phyloP scores from a whole-genome alignment of 2,797 vertebrate genomes.

The Poecilia velifera region DNA sequence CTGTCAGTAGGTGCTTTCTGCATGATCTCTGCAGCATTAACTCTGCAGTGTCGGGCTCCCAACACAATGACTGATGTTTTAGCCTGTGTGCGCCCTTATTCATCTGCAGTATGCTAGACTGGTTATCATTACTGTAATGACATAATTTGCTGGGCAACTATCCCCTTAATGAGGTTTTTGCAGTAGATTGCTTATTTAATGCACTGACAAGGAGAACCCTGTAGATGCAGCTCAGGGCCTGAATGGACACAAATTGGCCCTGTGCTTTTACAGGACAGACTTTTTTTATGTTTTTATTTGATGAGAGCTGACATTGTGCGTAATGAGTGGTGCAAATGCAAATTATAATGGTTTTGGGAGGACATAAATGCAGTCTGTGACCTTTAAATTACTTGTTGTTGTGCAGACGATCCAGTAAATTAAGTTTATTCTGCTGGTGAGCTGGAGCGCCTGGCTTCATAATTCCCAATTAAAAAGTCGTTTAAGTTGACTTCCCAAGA shows the following conservation, averaged over 20 bases:
- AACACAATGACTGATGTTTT: slow-evolving; percentile 40
- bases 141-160: slow-evolving; percentile 50
- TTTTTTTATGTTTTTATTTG: slow-evolving; percentile 22
- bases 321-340: slow-evolving; percentile 40
- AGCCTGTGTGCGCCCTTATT: slow-evolving; percentile 8
- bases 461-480: slow-evolving; percentile 24
- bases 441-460: not conserved
- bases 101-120: slow-evolving; percentile 9
- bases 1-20: slow-evolving; percentile 32
- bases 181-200: slow-evolving; percentile 58
- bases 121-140: slow-evolving; percentile 50
- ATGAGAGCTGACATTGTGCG: slow-evolving; percentile 38
- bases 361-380: slow-evolving; percentile 27
- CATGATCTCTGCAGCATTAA: slow-evolving; percentile 31
- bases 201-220: slow-evolving; percentile 27
- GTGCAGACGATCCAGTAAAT: slow-evolving; percentile 19
- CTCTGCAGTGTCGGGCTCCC: slow-evolving; percentile 18
- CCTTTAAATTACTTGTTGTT: slow-evolving; percentile 34
- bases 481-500: slow-evolving; percentile 9
- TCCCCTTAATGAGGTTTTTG: slow-evolving; percentile 50
- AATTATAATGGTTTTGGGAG: slow-evolving; percentile 33
- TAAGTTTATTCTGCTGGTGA: slow-evolving; percentile 14
- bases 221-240: slow-evolving; percentile 24
- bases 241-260: slow-evolving; percentile 46
- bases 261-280: slow-evolving; percentile 32